Percentiles rank a stretch among this genome's conserved stretches.
These are phyloP conservation scores for Gobiocypris rarus DNA, from an alignment of 2,113 vertebrate genomes.

Conservation along the genomic window DNA sequence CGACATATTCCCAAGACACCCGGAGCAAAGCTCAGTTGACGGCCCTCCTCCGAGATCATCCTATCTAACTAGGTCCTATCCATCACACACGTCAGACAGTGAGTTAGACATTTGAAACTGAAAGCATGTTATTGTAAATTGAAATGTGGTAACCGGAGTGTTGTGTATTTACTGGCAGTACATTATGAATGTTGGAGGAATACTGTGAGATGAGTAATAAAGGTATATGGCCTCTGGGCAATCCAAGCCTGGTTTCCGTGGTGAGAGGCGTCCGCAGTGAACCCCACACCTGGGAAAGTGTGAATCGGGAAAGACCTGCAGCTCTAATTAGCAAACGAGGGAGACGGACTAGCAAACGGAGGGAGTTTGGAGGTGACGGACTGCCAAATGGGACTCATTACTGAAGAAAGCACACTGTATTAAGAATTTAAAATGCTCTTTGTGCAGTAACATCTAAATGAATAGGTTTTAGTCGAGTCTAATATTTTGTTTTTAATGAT, in stretches of 20 bases:
- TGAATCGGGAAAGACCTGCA: conserved; percentile 46
- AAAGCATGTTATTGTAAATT: background rate
- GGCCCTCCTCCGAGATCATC: background rate
- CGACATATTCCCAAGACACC: conserved; percentile 65
- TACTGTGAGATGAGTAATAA: conserved; percentile 19
- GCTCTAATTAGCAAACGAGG: conserved; percentile 67
- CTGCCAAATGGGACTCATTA: conserved; percentile 32
- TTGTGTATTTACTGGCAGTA: background rate
- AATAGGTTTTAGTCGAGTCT: background rate
- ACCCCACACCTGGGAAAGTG: conserved; percentile 47
- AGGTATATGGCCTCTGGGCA: conserved; percentile 45
- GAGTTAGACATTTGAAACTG: background rate
- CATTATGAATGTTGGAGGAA: background rate
- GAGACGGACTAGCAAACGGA: no score
- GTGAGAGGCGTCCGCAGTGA: conserved; percentile 57
- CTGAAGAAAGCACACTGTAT: background rate
- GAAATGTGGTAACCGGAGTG: background rate
- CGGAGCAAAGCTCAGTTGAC: conserved; percentile 15
- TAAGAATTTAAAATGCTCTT: background rate
- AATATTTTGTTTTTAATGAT: background rate
- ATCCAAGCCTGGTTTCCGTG: conserved; percentile 62
- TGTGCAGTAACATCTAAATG: background rate
- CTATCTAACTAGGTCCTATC: background rate
- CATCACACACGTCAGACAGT: background rate
- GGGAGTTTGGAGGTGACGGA: conserved; percentile 28